Base-by-base conservation (phyloP, 23 tunicate genomes). In the Clavelina lepadiformis region DNA sequence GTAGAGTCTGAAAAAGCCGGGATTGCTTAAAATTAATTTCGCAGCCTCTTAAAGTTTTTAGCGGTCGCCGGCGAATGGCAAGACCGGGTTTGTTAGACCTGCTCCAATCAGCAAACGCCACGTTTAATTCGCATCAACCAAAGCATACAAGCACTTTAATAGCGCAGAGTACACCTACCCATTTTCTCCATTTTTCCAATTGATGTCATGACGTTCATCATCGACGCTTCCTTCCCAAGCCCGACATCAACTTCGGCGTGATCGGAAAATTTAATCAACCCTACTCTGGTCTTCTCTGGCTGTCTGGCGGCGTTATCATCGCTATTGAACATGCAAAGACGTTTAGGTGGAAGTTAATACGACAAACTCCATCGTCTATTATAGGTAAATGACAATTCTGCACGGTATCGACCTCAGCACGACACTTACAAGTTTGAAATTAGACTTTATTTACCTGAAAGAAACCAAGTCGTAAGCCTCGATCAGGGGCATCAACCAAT, bases 401-500 rank as follows among this genome's bases (percentile, higher is more conserved):
- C 15, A 11, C 15, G 15, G 15, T 18, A 20, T 13, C 59, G 25
- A 18, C 7, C 6, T 18, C 59, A 18, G n/a, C 24, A 53, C 20
- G 22, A n/a, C 22, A 18, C 6, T 13, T 53, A 20, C 7, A 22
- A 53, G 22, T 18, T 53, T 25, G 15, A 11, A 8, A 18, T 52
- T 25, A 50, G 22, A 27, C 58, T 27, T 5, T 24, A 15, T 31
- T 38, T 64, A 73, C 31, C 35, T 47, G 24, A 34, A 54, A 11
- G 38, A 28, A 25, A 58, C 58, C 18, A 75, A 34, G 46, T 85
- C 85, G 33, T 45, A 86, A 46, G 77, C 82, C 65, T 69, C 78
- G n/a, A 86, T 69, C 45, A 86, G 56, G 31, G 27, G 25, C 22
- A 35, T 51, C 80, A 86, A 32, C 95, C 95, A 86, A 65, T 65